Evolutionary conservation across 2,888 invertebrate species (phyloP), one percentile per base, ranked within the genome.

Genomic region (Clanis bilineata): DNA sequence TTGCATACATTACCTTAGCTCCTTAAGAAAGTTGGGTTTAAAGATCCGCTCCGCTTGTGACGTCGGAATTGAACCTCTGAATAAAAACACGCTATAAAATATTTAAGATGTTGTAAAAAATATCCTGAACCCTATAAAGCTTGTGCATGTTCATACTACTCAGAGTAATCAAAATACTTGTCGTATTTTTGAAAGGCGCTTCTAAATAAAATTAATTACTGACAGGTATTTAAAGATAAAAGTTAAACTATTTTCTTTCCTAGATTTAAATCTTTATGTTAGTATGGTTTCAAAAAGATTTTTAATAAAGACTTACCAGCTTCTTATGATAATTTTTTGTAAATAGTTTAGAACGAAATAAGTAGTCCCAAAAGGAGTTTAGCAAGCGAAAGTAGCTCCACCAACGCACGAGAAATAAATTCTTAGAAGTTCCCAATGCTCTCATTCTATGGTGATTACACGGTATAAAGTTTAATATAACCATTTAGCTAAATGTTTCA

Each of bases 1-100:
- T 89, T 87, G 76, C 87, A 88, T 90, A 88, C 61, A 88, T 88
- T 88, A 88, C 85, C 82, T 86, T 81, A 74, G 78, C 79, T 83
- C 79, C 77, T 72, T 65, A 80, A 80, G 79, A 80, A 84, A 85
- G 78, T 85, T 82, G 67, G 70, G 62, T 62, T 63, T 56, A 60
- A 64, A 64, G 74, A 62, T 74, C 23, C 68, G 64, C 74, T 80
- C 73, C 69, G 57, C 71, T 81, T 76, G 66, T 61, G 61, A 55
- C 23, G n/a, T 56, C 36, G 36, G 36, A 32, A 25, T 55, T 55
- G 21, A 43, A 12, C 36, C 44, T 28, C n/a, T 57, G 44, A 9
- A 15, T 56, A 55, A 51, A 64, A 63, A 59, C 63, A 36, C 9
- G 9, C 36, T 25, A 4, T 25, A 4, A 10, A 12, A n/a, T n/a